Percentiles rank a stretch among this genome's conserved stretches.
phyloP scores from a whole-genome alignment of 2,797 vertebrate species.

The Macroramphosus scolopax region DNA sequence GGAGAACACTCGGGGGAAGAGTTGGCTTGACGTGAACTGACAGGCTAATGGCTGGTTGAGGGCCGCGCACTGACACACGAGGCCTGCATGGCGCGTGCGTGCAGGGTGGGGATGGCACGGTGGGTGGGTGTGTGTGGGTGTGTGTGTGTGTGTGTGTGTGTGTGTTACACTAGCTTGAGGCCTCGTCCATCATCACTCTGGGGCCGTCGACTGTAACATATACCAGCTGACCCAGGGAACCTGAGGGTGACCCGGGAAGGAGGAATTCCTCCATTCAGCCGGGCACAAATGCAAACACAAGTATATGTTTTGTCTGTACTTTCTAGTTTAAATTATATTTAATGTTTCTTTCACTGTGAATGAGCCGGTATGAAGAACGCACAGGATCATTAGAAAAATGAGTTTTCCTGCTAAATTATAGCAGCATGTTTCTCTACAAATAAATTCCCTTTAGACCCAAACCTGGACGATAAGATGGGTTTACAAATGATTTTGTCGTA shows the following conservation, averaged over 20 bases:
- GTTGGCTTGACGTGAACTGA: slow-evolving; percentile 26
- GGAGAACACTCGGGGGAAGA: slow-evolving; percentile 9
- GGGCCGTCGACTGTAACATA: slow-evolving; percentile 68
- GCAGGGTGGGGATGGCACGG: slow-evolving; percentile 14
- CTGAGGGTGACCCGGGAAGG: slow-evolving; percentile 4
- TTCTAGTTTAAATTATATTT: too few species aligned
- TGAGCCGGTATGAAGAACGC: too few species aligned
- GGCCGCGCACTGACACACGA: slow-evolving; percentile 41
- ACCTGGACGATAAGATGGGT: too few species aligned
- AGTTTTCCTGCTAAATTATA: too few species aligned
- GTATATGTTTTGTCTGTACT: too few species aligned
- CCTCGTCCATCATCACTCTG: slow-evolving; percentile 64
- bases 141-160: slow-evolving; percentile 10
- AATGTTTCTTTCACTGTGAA: too few species aligned
- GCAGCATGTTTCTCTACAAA: too few species aligned
- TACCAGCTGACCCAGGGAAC: slow-evolving; percentile 56
- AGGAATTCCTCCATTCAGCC: not conserved
- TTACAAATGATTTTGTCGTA: too few species aligned
- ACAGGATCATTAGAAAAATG: too few species aligned
- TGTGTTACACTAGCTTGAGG: slow-evolving; percentile 33
- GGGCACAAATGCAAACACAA: too few species aligned
- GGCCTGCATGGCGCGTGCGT: too few species aligned
- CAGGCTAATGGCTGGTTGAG: slow-evolving; percentile 25
- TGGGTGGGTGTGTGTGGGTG: slow-evolving; percentile 11
- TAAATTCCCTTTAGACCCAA: too few species aligned